Evolutionary conservation across 1,140 invertebrate species (phyloP).

Genomic region (Panulirus ornatus): DNA sequence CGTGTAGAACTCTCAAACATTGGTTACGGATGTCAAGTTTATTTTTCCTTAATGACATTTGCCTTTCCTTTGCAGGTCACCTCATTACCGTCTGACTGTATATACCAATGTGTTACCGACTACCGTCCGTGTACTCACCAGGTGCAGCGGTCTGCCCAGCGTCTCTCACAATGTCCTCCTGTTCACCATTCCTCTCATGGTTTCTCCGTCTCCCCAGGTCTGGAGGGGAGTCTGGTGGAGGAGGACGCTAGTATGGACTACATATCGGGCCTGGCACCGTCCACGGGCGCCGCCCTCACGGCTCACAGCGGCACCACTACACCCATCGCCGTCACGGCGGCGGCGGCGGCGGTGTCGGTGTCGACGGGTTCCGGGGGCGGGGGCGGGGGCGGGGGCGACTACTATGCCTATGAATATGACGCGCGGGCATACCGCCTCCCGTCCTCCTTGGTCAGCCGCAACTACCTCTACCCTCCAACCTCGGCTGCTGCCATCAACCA

Average conservation of each 20-base stretch:
- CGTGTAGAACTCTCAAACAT: no score
- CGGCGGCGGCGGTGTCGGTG: not conserved
- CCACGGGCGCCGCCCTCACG: not conserved
- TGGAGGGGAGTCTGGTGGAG: conserved; percentile 55
- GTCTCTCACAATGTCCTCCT: not conserved
- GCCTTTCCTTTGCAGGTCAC: no score
- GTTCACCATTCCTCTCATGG: not conserved
- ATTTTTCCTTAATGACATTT: no score
- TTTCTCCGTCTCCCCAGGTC: not conserved
- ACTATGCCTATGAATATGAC: conserved; percentile 60
- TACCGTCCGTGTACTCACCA: no score
- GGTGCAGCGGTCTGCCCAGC: not conserved
- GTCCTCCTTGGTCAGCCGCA: conserved; percentile 39
- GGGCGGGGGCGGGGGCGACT: conserved; percentile 26
- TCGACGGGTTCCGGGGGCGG: not conserved
- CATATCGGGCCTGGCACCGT: conserved; percentile 23
- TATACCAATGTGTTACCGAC: no score
- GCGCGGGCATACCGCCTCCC: conserved; percentile 44
- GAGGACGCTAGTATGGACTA: conserved; percentile 62
- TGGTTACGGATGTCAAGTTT: no score
- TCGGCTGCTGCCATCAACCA: conserved; percentile 41
- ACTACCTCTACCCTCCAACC: conserved; percentile 63
- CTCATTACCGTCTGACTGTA: no score
- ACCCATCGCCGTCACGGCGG: not conserved
- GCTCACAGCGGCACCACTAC: not conserved